Percentiles rank a stretch among this genome's conserved stretches.
phyloP scores from a whole-genome alignment of 92 coral and sea anemone species.

The Parazoanthus swiftii region DNA sequence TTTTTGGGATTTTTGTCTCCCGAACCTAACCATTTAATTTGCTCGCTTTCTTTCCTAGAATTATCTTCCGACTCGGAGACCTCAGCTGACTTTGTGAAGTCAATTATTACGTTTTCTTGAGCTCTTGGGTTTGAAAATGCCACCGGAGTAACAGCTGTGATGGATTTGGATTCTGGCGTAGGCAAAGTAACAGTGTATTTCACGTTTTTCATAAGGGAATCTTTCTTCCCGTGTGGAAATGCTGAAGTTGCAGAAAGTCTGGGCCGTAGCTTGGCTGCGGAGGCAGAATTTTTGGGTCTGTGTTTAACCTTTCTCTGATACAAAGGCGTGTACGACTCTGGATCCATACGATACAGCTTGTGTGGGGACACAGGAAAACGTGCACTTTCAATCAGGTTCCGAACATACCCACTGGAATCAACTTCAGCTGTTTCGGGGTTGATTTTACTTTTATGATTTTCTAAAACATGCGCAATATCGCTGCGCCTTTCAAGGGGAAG shows the following conservation, averaged over 20 bases:
- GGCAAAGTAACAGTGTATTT: conserved; percentile 13
- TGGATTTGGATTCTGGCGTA: neutral
- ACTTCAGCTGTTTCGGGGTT: neutral
- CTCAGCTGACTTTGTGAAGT: conserved; percentile 18
- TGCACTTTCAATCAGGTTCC: neutral
- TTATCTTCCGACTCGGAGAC: neutral
- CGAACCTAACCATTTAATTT: neutral
- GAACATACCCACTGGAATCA: conserved; percentile 2
- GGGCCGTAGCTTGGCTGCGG: neutral
- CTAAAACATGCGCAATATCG: conserved; percentile 34
- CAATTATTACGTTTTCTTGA: conserved; percentile 27
- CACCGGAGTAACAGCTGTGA: neutral
- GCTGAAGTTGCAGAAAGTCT: neutral
- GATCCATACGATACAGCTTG: conserved; percentile 29
- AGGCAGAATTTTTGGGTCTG: neutral
- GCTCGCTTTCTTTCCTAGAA: neutral
- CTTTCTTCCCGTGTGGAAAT: neutral
- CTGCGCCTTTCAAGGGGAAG: conserved; percentile 30
- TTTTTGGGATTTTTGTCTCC: neutral
- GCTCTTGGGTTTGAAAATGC: neutral
- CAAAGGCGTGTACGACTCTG: conserved; percentile 31
- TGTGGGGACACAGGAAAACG: conserved; percentile 25
- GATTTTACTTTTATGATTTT: neutral
- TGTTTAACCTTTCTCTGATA: conserved; percentile 10
- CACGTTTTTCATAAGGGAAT: neutral